Base-by-base conservation (phyloP, 2,888 invertebrate genomes). In the Abrostola tripartita region DNA sequence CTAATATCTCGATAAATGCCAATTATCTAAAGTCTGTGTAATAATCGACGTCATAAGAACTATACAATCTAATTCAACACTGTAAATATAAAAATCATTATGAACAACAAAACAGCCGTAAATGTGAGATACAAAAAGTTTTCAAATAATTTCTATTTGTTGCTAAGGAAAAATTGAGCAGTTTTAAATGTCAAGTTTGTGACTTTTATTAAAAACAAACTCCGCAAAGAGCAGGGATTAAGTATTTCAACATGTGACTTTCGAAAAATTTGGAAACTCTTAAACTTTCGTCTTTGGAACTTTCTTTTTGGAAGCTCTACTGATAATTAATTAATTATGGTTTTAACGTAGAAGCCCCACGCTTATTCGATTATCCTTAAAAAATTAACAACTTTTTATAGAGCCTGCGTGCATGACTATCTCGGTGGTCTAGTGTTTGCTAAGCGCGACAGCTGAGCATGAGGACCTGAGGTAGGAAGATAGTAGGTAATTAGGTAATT, bases 241-340 rank as follows among this genome's bases (percentile, higher is more conserved):
- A 38, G 38, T 38, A 56, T 56, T 38, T 49, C 56, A 47, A 49
- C 37, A 56, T 56, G 35, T 9, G 9, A 42, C 11, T 50, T 9
- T 5, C 1, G 0, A 7, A 9, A 47, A 47, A 49, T 5, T 37
- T 40, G 10, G 12, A 24, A 24, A 24, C 24, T 24, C 24, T 8
- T 7, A 8, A 37, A 51, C 36, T 41, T 12, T 41, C 40, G 47
- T 10, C 24, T 9, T 44, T 38, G 9, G 49, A 49, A 10, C 60
- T 70, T 47, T 9, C 9, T 47, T 41, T 59, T 47, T 40, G 5
- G 5, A 54, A 38, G 40, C 35, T 44, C 24, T 42, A n/a, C 0
- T 9, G 36, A 74, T 35, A 38, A 24, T 56, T 57, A 49, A 24
- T 24, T 24, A 24, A 24, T 24, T n/a, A n/a, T n/a, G n/a, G n/a